A percentile compares a stretch with the other conserved stretches of the same genome.
Conservation (phyloP, 2,888 invertebrate species). For the Hydropsyche betteni region DNA sequence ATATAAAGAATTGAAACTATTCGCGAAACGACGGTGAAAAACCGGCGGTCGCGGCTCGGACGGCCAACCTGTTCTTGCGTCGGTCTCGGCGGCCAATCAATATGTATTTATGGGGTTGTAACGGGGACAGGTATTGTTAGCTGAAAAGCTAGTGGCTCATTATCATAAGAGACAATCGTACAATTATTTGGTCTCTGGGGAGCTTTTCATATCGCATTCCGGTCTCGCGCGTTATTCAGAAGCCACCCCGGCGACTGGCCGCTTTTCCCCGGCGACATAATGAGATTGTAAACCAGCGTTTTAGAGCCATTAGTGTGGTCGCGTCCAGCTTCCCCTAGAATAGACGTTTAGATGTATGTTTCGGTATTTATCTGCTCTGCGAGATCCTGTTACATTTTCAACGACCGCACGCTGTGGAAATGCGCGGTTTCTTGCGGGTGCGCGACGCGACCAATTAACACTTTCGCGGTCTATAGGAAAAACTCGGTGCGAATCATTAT, state of each 20-base stretch:
- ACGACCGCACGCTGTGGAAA: too few relatives aligned
- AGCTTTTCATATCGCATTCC: constrained; percentile 43
- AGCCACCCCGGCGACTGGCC: constrained; percentile 28
- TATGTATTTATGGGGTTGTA: constrained; percentile 36
- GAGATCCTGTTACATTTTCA: background rate
- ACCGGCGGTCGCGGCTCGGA: too few relatives aligned
- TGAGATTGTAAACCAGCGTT: constrained; percentile 43
- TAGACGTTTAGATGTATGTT: background rate
- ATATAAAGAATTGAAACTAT: too few relatives aligned
- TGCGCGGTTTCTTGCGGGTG: too few relatives aligned
- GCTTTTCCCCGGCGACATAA: constrained; percentile 38
- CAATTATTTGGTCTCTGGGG: constrained; percentile 45
- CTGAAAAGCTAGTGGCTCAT: constrained; percentile 42
- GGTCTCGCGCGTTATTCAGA: constrained; percentile 14
- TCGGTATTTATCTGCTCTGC: background rate
- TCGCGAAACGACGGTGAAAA: too few relatives aligned
- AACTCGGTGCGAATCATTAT: too few relatives aligned
- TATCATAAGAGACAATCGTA: constrained; percentile 49
- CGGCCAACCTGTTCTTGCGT: too few relatives aligned
- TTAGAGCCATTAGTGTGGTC: constrained; percentile 19
- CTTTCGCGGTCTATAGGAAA: too few relatives aligned
- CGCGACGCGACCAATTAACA: too few relatives aligned
- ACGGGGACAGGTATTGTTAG: constrained; percentile 44
- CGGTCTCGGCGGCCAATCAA: constrained; percentile 26
- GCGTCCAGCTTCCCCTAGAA: background rate